phyloP scores from a whole-genome alignment of 2,888 invertebrate species.

The Thyatira batis region DNA sequence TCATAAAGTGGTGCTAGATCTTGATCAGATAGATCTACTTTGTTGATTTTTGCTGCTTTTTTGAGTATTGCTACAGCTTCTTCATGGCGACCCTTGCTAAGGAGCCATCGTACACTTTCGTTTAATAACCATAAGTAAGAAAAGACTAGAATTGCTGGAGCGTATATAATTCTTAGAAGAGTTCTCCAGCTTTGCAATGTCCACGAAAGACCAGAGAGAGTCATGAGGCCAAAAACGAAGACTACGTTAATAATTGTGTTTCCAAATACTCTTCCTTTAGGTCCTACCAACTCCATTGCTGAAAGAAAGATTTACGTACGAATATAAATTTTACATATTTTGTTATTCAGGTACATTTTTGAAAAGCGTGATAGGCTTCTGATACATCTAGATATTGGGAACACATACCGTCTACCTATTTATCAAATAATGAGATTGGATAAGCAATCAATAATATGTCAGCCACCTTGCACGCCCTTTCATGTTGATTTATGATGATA shows the following conservation, averaged over 20 bases:
- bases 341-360: too few species aligned
- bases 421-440: too few species aligned
- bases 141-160: conserved; percentile 86
- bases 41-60: conserved; percentile 86
- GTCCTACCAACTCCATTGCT: conserved; percentile 91
- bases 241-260: conserved; percentile 87
- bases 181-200: conserved; percentile 86
- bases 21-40: conserved; percentile 70
- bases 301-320: conserved; percentile 36
- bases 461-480: too few species aligned
- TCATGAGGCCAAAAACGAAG: conserved; percentile 87
- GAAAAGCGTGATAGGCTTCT: too few species aligned
- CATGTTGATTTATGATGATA: not conserved
- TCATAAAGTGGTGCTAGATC: conserved; percentile 62
- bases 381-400: too few species aligned
- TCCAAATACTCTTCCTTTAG: conserved; percentile 87
- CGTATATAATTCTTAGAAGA: conserved; percentile 85
- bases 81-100: conserved; percentile 85
- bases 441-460: too few species aligned
- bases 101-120: conserved; percentile 89
- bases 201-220: conserved; percentile 87
- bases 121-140: conserved; percentile 87
- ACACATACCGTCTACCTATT: too few species aligned
- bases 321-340: not conserved
- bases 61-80: conserved; percentile 84